Conservation (phyloP, 2,797 vertebrate species). For the Urocyon cinereoargenteus region DNA sequence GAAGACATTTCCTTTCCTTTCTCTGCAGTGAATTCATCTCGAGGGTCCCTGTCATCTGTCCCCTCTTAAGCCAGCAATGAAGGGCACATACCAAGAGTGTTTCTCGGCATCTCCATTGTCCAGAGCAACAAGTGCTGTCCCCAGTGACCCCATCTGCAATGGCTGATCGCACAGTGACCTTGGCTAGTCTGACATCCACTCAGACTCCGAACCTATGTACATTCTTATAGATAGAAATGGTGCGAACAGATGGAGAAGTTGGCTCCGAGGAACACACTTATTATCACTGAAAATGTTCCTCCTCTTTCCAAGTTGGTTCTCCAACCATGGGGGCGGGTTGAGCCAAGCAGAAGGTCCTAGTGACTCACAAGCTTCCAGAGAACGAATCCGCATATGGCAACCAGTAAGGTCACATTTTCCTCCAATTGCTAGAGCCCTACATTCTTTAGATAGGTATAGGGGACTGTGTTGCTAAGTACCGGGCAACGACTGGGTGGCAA, state of each 20-base stretch:
- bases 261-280: conserved; percentile 43
- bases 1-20: conserved; percentile 35
- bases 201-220: background rate
- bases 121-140: background rate
- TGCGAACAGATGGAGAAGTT: conserved; percentile 69
- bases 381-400: conserved; percentile 50
- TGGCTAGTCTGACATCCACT: conserved; percentile 36
- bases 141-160: background rate
- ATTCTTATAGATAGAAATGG: conserved; percentile 39
- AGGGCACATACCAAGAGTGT: background rate
- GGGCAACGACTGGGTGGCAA: conserved; percentile 8
- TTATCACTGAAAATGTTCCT: conserved; percentile 62
- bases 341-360: conserved; percentile 39
- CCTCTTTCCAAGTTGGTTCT: conserved; percentile 34
- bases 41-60: background rate
- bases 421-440: background rate
- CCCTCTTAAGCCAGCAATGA: conserved; percentile 14
- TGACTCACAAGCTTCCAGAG: conserved; percentile 61
- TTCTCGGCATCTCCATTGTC: conserved; percentile 1
- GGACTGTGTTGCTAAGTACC: conserved; percentile 48
- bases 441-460: conserved; percentile 29
- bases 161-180: conserved; percentile 31
- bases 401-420: background rate
- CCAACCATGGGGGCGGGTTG: background rate
- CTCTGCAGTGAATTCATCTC: conserved; percentile 36